Evolutionary conservation across 1,140 invertebrate species (phyloP).

Genomic region (Heliothis subflexa): DNA sequence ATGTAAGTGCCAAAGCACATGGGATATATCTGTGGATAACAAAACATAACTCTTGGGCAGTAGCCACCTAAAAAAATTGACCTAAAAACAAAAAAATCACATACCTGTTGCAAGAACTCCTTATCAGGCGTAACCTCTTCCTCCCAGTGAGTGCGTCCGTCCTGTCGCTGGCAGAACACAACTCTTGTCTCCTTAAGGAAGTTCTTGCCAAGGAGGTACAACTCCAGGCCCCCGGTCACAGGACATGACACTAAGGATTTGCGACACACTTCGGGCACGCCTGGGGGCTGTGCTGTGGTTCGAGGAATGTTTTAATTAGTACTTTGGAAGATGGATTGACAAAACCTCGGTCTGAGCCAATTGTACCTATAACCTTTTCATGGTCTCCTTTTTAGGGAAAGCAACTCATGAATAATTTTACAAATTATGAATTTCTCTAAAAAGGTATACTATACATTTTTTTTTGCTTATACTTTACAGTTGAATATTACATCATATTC

Average conservation of each 20-base stretch:
- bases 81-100: background rate
- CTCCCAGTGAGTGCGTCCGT: conserved; percentile 89
- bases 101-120: conserved; percentile 93
- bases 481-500: too few species aligned
- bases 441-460: too few species aligned
- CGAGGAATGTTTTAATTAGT: background rate
- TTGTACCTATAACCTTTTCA: too few species aligned
- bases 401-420: too few species aligned
- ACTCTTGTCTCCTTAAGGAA: conserved; percentile 97
- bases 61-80: too few species aligned
- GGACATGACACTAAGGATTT: conserved; percentile 94
- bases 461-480: too few species aligned
- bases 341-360: too few species aligned
- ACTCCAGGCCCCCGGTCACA: conserved; percentile 93
- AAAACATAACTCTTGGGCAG: too few species aligned
- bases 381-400: too few species aligned
- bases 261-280: conserved; percentile 97
- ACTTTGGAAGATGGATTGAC: background rate
- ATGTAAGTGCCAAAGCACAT: too few species aligned
- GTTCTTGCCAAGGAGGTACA: conserved; percentile 98
- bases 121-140: conserved; percentile 92
- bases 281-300: conserved; percentile 95
- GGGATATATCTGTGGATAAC: too few species aligned
- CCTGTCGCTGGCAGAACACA: conserved; percentile 91
- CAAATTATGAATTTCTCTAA: too few species aligned